These are phyloP conservation scores for Isurus oxyrinchus DNA, from an alignment of 2,113 vertebrate genomes.

Conservation along the genomic window DNA sequence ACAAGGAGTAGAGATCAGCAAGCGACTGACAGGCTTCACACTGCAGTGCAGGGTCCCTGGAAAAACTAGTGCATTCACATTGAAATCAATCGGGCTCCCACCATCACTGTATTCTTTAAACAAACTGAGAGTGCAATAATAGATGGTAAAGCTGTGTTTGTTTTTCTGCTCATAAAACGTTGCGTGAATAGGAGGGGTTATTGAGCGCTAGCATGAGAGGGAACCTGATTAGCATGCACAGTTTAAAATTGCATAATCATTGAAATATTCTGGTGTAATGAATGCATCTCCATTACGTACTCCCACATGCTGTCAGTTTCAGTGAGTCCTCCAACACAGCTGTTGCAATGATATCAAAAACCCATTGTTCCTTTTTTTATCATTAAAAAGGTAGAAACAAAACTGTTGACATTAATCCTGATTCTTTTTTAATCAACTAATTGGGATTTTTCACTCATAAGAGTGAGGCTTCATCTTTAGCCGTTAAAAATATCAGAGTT, in stretches of 20 bases:
- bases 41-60: not conserved
- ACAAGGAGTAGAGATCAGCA: not conserved
- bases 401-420: conserved; percentile 7
- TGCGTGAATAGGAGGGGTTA: not conserved
- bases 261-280: not conserved
- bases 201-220: not conserved
- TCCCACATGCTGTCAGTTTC: not conserved
- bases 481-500: not conserved
- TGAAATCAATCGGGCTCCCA: not conserved
- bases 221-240: not conserved
- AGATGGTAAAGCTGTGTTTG: not conserved
- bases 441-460: not conserved
- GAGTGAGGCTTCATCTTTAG: not conserved
- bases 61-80: not conserved
- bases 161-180: not conserved
- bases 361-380: not conserved
- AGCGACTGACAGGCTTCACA: not conserved
- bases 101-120: not conserved
- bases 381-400: not conserved
- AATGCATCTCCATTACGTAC: not conserved
- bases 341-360: not conserved
- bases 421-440: not conserved
- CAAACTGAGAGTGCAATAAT: no score
- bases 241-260: not conserved
- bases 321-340: not conserved